A percentile compares a stretch with the other conserved stretches of the same genome.
These are phyloP conservation scores for Dendronephthya gigantea DNA, from an alignment of 64 coral and sea anemone species.

Conservation along the genomic window DNA sequence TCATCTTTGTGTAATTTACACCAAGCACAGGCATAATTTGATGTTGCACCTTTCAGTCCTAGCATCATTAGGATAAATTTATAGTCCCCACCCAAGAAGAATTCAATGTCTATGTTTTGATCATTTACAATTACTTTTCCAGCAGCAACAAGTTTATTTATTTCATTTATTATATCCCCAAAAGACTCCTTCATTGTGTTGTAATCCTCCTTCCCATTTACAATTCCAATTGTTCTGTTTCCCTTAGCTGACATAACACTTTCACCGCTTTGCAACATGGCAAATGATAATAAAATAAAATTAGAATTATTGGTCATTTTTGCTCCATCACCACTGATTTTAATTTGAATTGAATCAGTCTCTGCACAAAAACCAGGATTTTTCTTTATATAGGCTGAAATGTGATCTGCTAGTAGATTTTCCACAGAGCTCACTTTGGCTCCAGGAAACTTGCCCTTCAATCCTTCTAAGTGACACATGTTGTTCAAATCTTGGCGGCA, in stretches of 20 bases:
- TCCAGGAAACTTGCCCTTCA: neutral
- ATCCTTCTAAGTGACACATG: slow-evolving; percentile 45
- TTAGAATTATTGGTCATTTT: neutral
- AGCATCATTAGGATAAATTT: slow-evolving; percentile 34
- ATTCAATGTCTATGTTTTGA: neutral
- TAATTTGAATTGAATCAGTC: neutral
- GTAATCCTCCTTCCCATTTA: slow-evolving; percentile 27
- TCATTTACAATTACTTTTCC: neutral
- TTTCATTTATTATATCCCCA: neutral
- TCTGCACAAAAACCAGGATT: neutral
- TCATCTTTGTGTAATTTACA: slow-evolving; percentile 33
- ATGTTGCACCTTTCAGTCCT: slow-evolving; percentile 31
- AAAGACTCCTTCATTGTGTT: neutral
- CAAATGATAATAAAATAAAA: neutral
- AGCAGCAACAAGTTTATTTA: neutral
- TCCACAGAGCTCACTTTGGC: slow-evolving; percentile 5
- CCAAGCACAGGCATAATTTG: slow-evolving; percentile 37
- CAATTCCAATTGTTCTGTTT: slow-evolving; percentile 27
- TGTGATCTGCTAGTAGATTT: slow-evolving; percentile 5
- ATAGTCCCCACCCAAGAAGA: slow-evolving; percentile 1
- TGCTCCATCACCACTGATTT: neutral
- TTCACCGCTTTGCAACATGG: neutral
- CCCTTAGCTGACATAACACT: neutral
- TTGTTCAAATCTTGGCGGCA: too few species aligned
- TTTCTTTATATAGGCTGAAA: neutral